Conservation (phyloP, 2,888 invertebrate genomes). For the Lysandra coridon region DNA sequence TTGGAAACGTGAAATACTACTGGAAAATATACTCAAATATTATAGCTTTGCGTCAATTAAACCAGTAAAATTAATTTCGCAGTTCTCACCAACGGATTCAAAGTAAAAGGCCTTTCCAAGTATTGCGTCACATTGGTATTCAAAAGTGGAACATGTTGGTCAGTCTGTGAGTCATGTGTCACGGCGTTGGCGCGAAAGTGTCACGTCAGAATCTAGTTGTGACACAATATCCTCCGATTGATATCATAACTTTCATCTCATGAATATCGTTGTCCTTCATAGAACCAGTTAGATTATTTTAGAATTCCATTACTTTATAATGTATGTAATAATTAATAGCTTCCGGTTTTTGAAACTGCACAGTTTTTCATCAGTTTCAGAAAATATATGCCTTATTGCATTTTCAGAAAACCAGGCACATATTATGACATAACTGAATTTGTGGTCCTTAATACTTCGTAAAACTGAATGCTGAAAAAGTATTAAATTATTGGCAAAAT, state of each 20-base stretch:
- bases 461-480: too few species aligned
- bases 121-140: constrained; percentile 22
- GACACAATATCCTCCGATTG: neutral
- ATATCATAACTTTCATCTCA: neutral
- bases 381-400: too few species aligned
- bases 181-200: constrained; percentile 25
- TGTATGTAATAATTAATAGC: neutral
- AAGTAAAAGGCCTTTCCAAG: constrained; percentile 27
- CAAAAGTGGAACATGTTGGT: constrained; percentile 17
- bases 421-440: too few species aligned
- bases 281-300: neutral
- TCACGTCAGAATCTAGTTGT: constrained; percentile 22
- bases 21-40: too few species aligned
- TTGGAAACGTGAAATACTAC: too few species aligned
- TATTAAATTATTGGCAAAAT: too few species aligned
- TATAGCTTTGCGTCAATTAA: neutral
- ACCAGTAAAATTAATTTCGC: neutral
- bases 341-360: neutral
- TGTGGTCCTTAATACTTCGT: too few species aligned
- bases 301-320: too few species aligned
- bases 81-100: neutral
- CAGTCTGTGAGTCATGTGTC: neutral
- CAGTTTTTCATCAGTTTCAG: too few species aligned
- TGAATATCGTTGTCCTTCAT: neutral
- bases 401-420: too few species aligned